Evolutionary conservation across 2,113 vertebrate species (phyloP), one percentile per base, ranked within the genome.

Genomic region (Trachemys scripta): DNA sequence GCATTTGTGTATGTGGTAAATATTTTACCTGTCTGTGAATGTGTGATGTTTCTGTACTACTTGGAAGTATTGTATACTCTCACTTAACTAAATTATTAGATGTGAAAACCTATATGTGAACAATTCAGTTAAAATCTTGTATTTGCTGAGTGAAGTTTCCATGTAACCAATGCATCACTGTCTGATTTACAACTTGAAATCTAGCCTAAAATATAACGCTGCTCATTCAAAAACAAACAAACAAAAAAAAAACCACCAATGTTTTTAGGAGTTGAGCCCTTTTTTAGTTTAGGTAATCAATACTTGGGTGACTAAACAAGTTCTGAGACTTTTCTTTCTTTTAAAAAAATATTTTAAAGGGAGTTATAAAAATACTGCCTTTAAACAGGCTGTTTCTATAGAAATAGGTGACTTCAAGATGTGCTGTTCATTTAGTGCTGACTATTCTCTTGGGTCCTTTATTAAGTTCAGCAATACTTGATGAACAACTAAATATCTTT

Each of bases 101-200:
- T 69, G 65, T 20, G 35, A n/a, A 69, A 69, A 69, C 31, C 35
- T 38, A n/a, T 35, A 69, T 69, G 14, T 20, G 35, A 38, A 38
- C 35, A 69, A 38, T 69, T 4, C 16, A 69, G 16, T 69, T 69
- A 20, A 69, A 69, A 69, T 69, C 35, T 69, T 69, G 65, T 38
- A 69, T 69, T 69, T n/a, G 35, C 35, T 69, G 35, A 69, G 35
- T 69, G 17, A n/a, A n/a, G 65, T 38, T n/a, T 69, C 17, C 35
- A 69, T 69, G 8, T 45, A 79, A 79, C 29, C 1, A 1, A n/a
- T 6, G 50, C 35, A 54, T 14, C n/a, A 3, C 29, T 7, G 1
- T 84, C 47, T 45, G 45, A 10, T 56, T 85, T 91, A 79, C 78
- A 95, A 89, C 38, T 14, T 50, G 24, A 12, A 90, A 85, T 17